phyloP scores from a whole-genome alignment of 2,797 vertebrate species.

The Heteromormyrus szaboi region DNA sequence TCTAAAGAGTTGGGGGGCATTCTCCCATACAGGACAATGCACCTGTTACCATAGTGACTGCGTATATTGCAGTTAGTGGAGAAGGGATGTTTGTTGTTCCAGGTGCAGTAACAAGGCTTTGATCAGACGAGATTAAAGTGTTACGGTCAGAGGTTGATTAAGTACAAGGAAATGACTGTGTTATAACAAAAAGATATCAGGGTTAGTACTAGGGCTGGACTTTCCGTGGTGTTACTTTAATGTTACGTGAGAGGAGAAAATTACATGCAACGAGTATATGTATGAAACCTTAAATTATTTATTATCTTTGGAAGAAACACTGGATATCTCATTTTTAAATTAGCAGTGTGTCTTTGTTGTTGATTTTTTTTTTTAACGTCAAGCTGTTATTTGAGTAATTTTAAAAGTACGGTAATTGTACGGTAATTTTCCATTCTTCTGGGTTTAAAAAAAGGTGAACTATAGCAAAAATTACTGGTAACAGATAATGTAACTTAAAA shows the following conservation, averaged over 20 bases:
- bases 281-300: constrained; percentile 5
- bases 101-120: constrained; percentile 11
- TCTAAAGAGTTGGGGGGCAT: not conserved
- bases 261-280: not conserved
- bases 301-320: not conserved
- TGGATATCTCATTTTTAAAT: not conserved
- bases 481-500: not conserved
- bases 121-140: not conserved
- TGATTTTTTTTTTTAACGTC: not conserved
- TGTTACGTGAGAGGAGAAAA: constrained; percentile 2
- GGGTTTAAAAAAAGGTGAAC: not conserved
- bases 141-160: constrained; percentile 2
- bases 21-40: not conserved
- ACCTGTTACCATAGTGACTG: constrained; percentile 11
- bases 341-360: not conserved
- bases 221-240: not conserved
- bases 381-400: not conserved
- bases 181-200: not conserved
- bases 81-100: not conserved
- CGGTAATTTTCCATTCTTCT: not conserved
- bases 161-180: constrained; percentile 8
- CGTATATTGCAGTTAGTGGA: not conserved
- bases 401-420: not conserved
- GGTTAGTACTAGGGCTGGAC: not conserved
- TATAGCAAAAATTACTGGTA: not conserved